Base-by-base conservation (phyloP, 1,140 invertebrate species). In the Pentalonia nigronervosa region DNA sequence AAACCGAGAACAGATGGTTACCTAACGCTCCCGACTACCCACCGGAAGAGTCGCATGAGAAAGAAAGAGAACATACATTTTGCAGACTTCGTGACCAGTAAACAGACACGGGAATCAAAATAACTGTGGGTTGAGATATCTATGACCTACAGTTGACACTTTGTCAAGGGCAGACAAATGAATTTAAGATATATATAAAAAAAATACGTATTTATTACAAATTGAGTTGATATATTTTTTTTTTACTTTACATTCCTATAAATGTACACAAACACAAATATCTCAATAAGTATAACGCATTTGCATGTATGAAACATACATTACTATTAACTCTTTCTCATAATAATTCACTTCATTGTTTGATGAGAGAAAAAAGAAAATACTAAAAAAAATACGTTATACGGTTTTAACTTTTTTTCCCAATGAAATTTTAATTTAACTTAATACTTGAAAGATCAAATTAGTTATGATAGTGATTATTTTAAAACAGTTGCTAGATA, bases 51-150 rank as follows among this genome's bases (percentile, higher is more conserved):
- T 50, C 48, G 34, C 14, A 47, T 56, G 36, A 45, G 17, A 60
- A 60, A 60, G 34, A 93, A 23, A 47, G 47, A 86, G 11, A 53
- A 41, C 48, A 93, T 93, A 86, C 23, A 93, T 93, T 93, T 93
- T 50, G 91, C 91, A 93, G 91, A 93, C 91, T 84, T 93, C 91
- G 91, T 93, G 91, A 93, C 91, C 41, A 86, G 81, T 83, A 53
- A 83, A 84, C 91, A 86, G 91, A 93, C 67, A 93, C 76, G 76
- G 76, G 91, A 92, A 92, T 92, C 90, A 92, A 92, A 92, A 92
- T 92, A 90, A 92, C 90, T 86, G 81, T 93, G 45, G 81, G 23
- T 14, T 11, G n/a, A 20, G 23, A 45, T 84, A 53, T 86, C 91
- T 41, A 86, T 86, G 23, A 56, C 47, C 48, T 41, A 93, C 48